Evolutionary conservation across 1,140 invertebrate genomes (phyloP).

Genomic region (Probaryconus sp.): DNA sequence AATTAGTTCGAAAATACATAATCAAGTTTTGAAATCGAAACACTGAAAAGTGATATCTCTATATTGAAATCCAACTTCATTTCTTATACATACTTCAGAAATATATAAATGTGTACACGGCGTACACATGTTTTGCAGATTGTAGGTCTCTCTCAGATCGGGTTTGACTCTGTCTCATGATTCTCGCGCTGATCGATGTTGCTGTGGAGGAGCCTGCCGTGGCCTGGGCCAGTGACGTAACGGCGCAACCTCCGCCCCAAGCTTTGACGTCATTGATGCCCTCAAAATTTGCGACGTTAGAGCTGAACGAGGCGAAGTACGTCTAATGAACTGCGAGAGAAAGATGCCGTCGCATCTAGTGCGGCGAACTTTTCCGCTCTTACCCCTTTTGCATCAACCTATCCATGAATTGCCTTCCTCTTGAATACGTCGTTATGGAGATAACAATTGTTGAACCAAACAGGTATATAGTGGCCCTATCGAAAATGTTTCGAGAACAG

Average conservation of each 20-base stretch:
- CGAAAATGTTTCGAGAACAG: conserved; percentile 27
- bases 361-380: conserved; percentile 32
- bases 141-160: too few species aligned
- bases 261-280: conserved; percentile 75
- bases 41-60: too few species aligned
- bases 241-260: conserved; percentile 69
- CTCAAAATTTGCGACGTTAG: conserved; percentile 70
- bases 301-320: conserved; percentile 4
- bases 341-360: conserved; percentile 31
- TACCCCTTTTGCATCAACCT: not conserved
- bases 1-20: too few species aligned
- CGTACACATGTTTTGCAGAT: too few species aligned
- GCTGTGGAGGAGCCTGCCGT: conserved; percentile 66
- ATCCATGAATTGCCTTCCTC: not conserved
- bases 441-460: conserved; percentile 51
- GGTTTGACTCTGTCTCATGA: conserved; percentile 56
- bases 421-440: conserved; percentile 31
- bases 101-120: too few species aligned
- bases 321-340: conserved; percentile 9
- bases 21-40: too few species aligned
- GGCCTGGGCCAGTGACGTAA: conserved; percentile 69
- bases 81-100: too few species aligned
- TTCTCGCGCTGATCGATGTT: conserved; percentile 66
- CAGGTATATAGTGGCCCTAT: conserved; percentile 30
- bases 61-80: too few species aligned